A percentile compares a stretch with the other conserved stretches of the same genome.
phyloP scores from a whole-genome alignment of 2,113 vertebrate species.

The Paraplagusia blochii region DNA sequence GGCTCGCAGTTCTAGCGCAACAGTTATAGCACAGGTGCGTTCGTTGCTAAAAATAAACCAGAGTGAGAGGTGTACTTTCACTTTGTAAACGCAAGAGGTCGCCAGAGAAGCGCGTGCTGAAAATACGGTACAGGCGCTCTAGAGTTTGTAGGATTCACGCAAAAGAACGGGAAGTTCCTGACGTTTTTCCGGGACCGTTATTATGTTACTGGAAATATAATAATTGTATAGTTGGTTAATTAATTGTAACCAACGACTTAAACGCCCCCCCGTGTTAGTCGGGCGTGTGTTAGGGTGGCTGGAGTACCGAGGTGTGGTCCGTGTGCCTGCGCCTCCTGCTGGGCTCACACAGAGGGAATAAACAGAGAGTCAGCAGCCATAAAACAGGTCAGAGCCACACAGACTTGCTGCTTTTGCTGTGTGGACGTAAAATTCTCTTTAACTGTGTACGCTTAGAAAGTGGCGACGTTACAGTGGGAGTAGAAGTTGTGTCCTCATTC shows the following conservation, averaged over 20 bases:
- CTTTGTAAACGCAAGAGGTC: conserved; percentile 39
- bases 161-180: no score
- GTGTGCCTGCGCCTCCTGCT: conserved; percentile 11
- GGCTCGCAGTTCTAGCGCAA: no score
- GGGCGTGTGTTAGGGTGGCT: conserved; percentile 6
- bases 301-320: conserved; percentile 40
- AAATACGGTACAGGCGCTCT: background rate
- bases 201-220: no score
- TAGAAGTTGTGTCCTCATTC: conserved; percentile 16
- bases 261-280: background rate
- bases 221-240: no score
- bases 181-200: no score
- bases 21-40: no score
- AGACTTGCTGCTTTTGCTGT: background rate
- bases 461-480: background rate
- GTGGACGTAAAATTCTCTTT: background rate
- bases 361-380: conserved; percentile 18
- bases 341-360: conserved; percentile 3
- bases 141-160: background rate
- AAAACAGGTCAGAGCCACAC: background rate
- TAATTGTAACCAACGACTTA: no score
- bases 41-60: no score
- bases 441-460: background rate
- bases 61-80: conserved; percentile 9
- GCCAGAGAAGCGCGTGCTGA: background rate